phyloP scores from a whole-genome alignment of 2,797 vertebrate species.

The Melanotaenia parkinsoni region DNA sequence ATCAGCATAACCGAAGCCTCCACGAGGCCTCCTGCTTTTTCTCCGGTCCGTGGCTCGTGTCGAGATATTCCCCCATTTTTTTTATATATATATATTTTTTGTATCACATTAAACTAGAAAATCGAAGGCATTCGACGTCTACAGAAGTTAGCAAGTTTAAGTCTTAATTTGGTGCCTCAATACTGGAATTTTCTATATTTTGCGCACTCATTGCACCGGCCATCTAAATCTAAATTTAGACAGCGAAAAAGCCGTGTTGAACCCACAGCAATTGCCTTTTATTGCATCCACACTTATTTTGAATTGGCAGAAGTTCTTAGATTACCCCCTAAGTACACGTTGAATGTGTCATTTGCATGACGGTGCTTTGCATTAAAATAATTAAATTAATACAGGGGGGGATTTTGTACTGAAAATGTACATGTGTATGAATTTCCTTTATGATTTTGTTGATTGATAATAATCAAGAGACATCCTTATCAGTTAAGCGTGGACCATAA shows the following conservation, averaged over 20 bases:
- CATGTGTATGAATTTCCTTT: not conserved
- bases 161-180: not conserved
- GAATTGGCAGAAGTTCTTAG: no score
- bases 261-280: not conserved
- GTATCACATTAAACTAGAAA: not conserved
- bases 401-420: not conserved
- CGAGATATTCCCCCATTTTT: not conserved
- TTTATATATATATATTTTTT: not conserved
- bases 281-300: not conserved
- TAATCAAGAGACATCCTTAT: not conserved
- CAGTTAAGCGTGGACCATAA: not conserved
- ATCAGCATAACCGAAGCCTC: not conserved
- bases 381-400: not conserved
- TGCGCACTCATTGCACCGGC: not conserved
- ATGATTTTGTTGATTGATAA: no score
- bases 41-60: no score
- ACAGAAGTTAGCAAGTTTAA: not conserved
- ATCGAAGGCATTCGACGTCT: not conserved
- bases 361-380: not conserved
- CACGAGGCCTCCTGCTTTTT: not conserved
- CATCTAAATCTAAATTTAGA: conserved; percentile 19
- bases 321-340: not conserved
- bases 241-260: not conserved
- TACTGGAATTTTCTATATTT: not conserved
- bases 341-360: not conserved